Conservation (phyloP, 2,113 vertebrate genomes). For the Bothrops jararaca region DNA sequence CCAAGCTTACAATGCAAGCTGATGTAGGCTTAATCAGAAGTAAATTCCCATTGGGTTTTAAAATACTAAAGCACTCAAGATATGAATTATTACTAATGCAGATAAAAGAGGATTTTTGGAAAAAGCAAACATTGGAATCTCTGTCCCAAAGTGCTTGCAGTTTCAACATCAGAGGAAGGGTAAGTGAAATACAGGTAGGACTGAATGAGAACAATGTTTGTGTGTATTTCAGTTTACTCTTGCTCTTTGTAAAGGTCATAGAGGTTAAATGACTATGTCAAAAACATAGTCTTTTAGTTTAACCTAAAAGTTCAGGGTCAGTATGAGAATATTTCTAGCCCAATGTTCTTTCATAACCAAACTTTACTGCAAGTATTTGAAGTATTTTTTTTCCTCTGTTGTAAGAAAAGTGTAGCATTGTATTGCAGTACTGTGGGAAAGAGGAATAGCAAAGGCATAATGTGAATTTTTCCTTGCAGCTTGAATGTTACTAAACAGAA, state of each 20-base stretch:
- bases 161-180: neutral
- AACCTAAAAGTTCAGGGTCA: neutral
- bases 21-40: neutral
- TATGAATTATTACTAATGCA: neutral
- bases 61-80: neutral
- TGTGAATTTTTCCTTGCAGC: neutral
- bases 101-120: neutral
- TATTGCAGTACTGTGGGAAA: neutral
- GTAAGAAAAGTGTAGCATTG: neutral
- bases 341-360: fast-evolving
- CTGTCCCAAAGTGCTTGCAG: neutral
- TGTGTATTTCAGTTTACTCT: neutral
- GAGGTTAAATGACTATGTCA: neutral
- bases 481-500: neutral
- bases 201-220: neutral
- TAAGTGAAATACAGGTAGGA: neutral
- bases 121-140: neutral
- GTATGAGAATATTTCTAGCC: neutral
- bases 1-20: neutral
- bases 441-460: neutral
- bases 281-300: neutral
- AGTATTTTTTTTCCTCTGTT: neutral
- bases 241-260: neutral
- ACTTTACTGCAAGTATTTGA: neutral
- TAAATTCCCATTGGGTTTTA: neutral